These are phyloP conservation scores for Babyrousa celebensis DNA, from an alignment of 2,797 vertebrate genomes.

Conservation along the genomic window DNA sequence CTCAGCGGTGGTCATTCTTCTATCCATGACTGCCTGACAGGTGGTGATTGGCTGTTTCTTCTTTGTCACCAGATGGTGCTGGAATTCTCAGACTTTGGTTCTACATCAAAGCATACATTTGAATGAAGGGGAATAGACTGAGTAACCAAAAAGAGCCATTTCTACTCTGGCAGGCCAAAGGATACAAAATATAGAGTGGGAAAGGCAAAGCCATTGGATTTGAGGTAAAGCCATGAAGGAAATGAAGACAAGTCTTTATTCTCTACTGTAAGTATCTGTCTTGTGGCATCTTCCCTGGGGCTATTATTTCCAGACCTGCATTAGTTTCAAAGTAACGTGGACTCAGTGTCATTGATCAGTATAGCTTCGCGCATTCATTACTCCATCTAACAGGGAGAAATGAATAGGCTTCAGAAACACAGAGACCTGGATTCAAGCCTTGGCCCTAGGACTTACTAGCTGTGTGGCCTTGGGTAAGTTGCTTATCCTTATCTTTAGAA, in stretches of 20 bases:
- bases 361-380: constrained; percentile 53
- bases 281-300: neutral
- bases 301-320: neutral
- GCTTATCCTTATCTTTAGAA: constrained; percentile 83
- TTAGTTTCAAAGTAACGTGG: constrained; percentile 22
- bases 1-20: constrained; percentile 34
- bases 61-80: constrained; percentile 66
- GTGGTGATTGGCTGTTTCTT: constrained; percentile 55
- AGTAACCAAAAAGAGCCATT: constrained; percentile 4
- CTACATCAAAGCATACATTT: constrained; percentile 62
- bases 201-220: neutral
- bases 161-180: neutral
- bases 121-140: constrained; percentile 52
- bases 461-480: constrained; percentile 83
- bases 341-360: neutral
- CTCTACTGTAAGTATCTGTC: neutral
- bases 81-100: constrained; percentile 72
- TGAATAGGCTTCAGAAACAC: constrained; percentile 73
- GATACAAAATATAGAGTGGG: neutral
- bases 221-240: constrained; percentile 5
- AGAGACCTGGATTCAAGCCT: constrained; percentile 65
- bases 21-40: constrained; percentile 4
- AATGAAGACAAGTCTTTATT: constrained; percentile 17
- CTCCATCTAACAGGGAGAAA: constrained; percentile 56
- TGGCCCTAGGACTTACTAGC: constrained; percentile 71